phyloP scores from a whole-genome alignment of 2,113 vertebrate genomes.

The Siniperca chuatsi region DNA sequence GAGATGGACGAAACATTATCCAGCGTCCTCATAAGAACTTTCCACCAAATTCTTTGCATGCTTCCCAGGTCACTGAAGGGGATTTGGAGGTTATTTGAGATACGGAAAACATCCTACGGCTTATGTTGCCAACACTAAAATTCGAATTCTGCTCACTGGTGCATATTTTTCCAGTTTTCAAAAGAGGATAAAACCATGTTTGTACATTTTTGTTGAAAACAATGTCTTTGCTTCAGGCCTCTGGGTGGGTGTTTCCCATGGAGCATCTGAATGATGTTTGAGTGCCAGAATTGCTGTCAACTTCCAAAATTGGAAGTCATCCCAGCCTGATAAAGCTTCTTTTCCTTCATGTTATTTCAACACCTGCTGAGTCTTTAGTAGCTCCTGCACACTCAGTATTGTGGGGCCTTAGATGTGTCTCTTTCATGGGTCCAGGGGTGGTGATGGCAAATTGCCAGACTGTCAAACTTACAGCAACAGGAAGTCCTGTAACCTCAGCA shows the following conservation, averaged over 20 bases:
- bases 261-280: background rate
- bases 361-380: too few relatives aligned
- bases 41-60: background rate
- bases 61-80: background rate
- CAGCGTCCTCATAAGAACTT: constrained; percentile 27
- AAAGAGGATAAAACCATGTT: background rate
- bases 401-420: too few relatives aligned
- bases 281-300: background rate
- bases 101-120: background rate
- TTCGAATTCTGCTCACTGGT: background rate
- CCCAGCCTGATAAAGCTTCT: too few relatives aligned
- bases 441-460: too few relatives aligned
- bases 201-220: constrained; percentile 1
- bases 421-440: too few relatives aligned
- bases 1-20: constrained; percentile 5
- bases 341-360: too few relatives aligned
- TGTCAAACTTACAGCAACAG: too few relatives aligned
- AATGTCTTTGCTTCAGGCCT: constrained; percentile 8
- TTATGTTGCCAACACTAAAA: background rate
- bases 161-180: background rate
- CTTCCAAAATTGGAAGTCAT: background rate
- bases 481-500: too few relatives aligned
- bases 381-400: too few relatives aligned
- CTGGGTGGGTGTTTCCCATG: background rate
- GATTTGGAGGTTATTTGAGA: constrained; percentile 15